Evolutionary conservation across 2,113 vertebrate species (phyloP), one percentile per base, ranked within the genome.

Genomic region (Suncus etruscus): DNA sequence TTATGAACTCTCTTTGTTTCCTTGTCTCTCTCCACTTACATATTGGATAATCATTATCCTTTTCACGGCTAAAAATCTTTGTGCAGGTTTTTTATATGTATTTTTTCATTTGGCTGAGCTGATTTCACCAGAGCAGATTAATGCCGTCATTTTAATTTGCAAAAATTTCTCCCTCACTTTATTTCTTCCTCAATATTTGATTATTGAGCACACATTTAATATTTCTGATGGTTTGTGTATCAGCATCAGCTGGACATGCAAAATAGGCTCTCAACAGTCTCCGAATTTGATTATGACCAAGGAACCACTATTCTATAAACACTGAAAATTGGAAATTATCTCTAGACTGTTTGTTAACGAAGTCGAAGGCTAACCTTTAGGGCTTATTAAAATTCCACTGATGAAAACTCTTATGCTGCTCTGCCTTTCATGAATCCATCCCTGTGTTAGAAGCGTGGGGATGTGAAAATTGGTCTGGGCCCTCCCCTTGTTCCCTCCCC

Each of bases 341-440:
- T 11, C 93, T 39, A 47, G 76, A 90, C 91, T 25, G 74, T 95
- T 95, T 96, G 84, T 95, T 96, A 96, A 95, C 29, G 51, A 96
- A 95, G 95, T 94, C 47, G 2, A 92, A 95, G 68, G 91, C 93
- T 89, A 96, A 95, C 96, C 97, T 96, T 97, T 95, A 82, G 51
- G 88, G 70, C 86, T 97, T 92, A 95, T 97, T 95, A 94, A 83
- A 87, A 95, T 96, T 94, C 95, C 78, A 6, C 91, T 6, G 83
- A 66, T 63, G 50, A 86, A 83, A 87, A 81, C 63, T 10, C 81
- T 11, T 39, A 0, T 61, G 1, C 73, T 0, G 14, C 11, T 87
- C 65, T 29, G 73, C 88, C 61, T 32, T 51, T 73, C 95, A 81
- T 27, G 65, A 84, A 50, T 51, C 72, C 61, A 45, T 72, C 45